Base-by-base conservation (phyloP, 2,888 invertebrate species). In the Latrodectus elegans region DNA sequence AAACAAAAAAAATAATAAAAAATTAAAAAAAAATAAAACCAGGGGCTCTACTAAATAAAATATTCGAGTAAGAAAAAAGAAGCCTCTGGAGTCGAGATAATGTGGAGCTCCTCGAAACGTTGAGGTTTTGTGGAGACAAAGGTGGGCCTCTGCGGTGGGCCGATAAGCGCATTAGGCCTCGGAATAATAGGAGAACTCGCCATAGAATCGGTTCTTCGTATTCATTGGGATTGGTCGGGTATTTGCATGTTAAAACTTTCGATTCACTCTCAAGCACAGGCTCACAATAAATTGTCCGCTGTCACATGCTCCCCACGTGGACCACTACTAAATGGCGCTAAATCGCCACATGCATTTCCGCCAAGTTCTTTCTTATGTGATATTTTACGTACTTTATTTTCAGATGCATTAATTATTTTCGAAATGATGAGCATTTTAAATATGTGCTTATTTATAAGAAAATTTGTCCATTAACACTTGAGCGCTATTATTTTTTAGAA, bases 241-340 rank as follows among this genome's bases (percentile, higher is more conserved):
- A 86, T 86, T 86, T 86, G 85, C 85, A 86, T 86, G 85, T 86
- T 86, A 86, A 86, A 86, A 76, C 85, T 80, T 53, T 80, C 85
- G 51, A 84, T 77, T 76, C 52, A 15, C 84, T 84, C 73, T 17
- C 53, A 49, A 53, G 70, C 77, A 72, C 77, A 78, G 15, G 55
- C 68, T 53, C 84, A 55, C 76, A 51, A 72, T 75, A 86, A 86
- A 86, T 86, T 80, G 85, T 86, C 85, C 85, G 70, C 80, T 76
- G 80, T 74, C 77, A 22, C 12, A 11, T 60, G 60, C 14, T n/a
- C 12, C 12, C 11, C 60, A 60, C 60, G n/a, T 8, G 12, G 14
- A 1, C 8, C 6, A 60, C 60, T 11, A 15, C 60, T 38, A 6
- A 38, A 38, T 38, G 38, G 38, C 38, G 38, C 38, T 6, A 1